phyloP scores from a whole-genome alignment of 2,113 vertebrate genomes.

The Vireo altiloquus region DNA sequence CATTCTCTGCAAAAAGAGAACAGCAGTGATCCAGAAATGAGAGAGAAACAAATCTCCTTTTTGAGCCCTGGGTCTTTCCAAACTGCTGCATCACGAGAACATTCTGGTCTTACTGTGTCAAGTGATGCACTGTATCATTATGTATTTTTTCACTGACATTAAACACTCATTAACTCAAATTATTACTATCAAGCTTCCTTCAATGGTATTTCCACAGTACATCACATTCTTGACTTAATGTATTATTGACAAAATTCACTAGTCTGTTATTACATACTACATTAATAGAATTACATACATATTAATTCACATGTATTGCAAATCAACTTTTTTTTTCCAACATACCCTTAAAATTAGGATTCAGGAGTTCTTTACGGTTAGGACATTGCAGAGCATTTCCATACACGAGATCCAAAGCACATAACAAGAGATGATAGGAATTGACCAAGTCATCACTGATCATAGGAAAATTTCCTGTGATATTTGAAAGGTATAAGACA shows the following conservation, averaged over 20 bases:
- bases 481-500: neutral
- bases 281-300: neutral
- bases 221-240: neutral
- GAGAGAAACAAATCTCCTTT: neutral
- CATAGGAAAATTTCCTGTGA: constrained; percentile 93
- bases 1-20: neutral
- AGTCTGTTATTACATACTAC: neutral
- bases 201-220: neutral
- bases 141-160: neutral
- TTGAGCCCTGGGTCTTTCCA: neutral
- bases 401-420: constrained; percentile 90
- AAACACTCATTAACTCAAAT: neutral
- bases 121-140: neutral
- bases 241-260: neutral
- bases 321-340: neutral
- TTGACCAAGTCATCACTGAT: constrained; percentile 97
- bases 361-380: constrained; percentile 88
- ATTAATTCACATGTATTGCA: neutral
- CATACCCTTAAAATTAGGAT: constrained; percentile 86
- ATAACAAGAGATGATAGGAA: constrained; percentile 92
- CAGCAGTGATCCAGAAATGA: neutral
- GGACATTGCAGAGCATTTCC: constrained; percentile 88
- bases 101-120: neutral
- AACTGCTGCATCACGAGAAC: neutral
- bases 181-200: neutral